Evolutionary conservation across 1,140 invertebrate genomes (phyloP), one percentile per base, ranked within the genome.

Genomic region (Neotoxoptera formosana): DNA sequence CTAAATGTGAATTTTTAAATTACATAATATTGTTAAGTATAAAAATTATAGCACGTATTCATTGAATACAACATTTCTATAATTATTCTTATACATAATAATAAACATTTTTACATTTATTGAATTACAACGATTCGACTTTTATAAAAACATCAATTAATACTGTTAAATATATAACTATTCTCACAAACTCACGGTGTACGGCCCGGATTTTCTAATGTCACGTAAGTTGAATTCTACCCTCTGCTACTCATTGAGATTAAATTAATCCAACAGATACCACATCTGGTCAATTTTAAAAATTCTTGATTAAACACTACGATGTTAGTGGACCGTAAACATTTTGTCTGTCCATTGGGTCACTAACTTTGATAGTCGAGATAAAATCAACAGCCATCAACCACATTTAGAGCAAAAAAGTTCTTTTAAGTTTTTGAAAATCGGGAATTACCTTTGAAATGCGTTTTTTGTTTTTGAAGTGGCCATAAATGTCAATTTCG

Each of bases 381-480:
- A 67, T 90, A 90, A 60, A 90, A 90, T 41, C 45, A 90, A 45
- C 56, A 9, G 1, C 53, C 89, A 4, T 30, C 34, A 90, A 90
- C 7, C 1, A 25, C 34, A 14, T 67, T 67, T 17, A 90, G n/a
- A 56, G 23, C n/a, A n/a, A 56, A 7, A 36, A 90, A 90, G 51
- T 67, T 20, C 89, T 90, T 90, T 60, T 60, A 60, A 67, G 56
- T 67, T 60, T 45, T 45, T 7, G 89, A 60, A 76, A 76, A 56
- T 51, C 48, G 7, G 20, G n/a, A 88, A 53, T 89, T 60, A 90
- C 36, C 25, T 90, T 90, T 60, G 41, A 90, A 67, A 90, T 67
- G n/a, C 36, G 25, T 41, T 90, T 90, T 90, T 60, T 2, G 36
- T 60, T 90, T 90, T 90, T 90, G 20, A 90, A 90, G 53, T 90